Evolutionary conservation across 1,140 invertebrate genomes (phyloP), one percentile per base, ranked within the genome.

Genomic region (Diachasmimorpha longicaudata): DNA sequence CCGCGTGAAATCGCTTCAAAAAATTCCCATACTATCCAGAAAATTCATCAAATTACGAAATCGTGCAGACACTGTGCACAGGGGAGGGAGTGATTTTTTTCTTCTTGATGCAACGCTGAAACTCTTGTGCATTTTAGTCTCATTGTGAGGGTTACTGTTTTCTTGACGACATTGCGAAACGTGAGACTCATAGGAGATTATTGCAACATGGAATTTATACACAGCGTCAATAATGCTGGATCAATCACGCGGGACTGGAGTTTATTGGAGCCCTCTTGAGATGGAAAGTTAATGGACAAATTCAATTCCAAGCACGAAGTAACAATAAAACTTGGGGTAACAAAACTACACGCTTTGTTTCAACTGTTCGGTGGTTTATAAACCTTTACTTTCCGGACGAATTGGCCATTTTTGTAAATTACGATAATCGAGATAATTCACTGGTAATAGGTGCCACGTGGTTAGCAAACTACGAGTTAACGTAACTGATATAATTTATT

Each of bases 1-100:
- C 81, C 82, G 82, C 75, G 75, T 79, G 52, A 78, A 81, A 52
- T 55, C 39, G 68, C 72, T 70, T 79, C 66, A 73, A 79, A 78
- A 79, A 78, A 66, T 80, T 81, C 80, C 70, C 80, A 81, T 70
- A 67, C 42, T 21, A 66, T 8, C 9, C 23, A 31, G 44, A 75
- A 48, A 66, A 73, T 19, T 66, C 52, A 10, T 9, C 44, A 13
- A 71, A 52, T 71, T 5, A 48, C 21, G 70, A 55, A 71, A 71
- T 23, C 36, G 9, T 13, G 42, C 13, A 6, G 63, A 67, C 37
- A 52, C 14, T 31, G 31, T 19, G 2, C n/a, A 8, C 0, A 37
- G 21, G 46, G 16, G 39, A 39, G 36, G 9, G n/a, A 75, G 52
- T 75, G 36, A 21, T 42, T 70, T 74, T 36, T 69, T 69, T 67